Percentiles rank a stretch among this genome's conserved stretches.
These are phyloP conservation scores for Triplophysa rosa DNA, from an alignment of 2,113 vertebrate species.

Conservation along the genomic window DNA sequence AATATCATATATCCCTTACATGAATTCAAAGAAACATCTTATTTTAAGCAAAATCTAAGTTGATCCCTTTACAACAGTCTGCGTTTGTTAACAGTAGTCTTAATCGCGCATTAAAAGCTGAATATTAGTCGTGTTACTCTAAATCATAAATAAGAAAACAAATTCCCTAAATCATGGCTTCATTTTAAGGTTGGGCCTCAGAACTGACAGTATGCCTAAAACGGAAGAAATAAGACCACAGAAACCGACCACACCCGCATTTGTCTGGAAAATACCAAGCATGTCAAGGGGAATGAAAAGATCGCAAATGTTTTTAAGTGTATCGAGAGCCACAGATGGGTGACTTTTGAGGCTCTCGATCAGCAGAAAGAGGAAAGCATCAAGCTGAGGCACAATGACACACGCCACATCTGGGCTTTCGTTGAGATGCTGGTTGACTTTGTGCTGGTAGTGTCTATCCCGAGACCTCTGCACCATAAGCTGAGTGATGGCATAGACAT, in stretches of 20 bases:
- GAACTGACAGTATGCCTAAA: constrained; percentile 82
- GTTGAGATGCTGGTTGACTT: constrained; percentile 59
- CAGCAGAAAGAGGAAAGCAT: constrained; percentile 74
- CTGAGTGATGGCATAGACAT: constrained; percentile 79
- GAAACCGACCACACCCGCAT: constrained; percentile 81
- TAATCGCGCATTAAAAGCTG: not conserved
- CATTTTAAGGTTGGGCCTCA: constrained; percentile 81
- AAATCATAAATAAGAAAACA: not conserved
- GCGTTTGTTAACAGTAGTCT: not conserved
- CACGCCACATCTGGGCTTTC: constrained; percentile 57
- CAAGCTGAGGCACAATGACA: constrained; percentile 69
- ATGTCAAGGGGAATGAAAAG: constrained; percentile 85
- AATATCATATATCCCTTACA: not conserved
- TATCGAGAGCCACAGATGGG: constrained; percentile 83
- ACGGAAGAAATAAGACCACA: constrained; percentile 90
- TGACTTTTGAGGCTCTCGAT: constrained; percentile 73
- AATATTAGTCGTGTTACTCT: not conserved
- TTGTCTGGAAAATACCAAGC: constrained; percentile 82
- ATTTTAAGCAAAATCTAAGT: not conserved
- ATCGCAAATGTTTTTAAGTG: constrained; percentile 88
- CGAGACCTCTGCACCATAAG: constrained; percentile 69
- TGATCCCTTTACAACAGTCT: not conserved
- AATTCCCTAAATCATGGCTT: constrained; percentile 61
- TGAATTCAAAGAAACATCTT: not conserved
- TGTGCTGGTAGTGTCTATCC: constrained; percentile 58